phyloP scores from a whole-genome alignment of 2,113 vertebrate genomes.

The Equus przewalskii region DNA sequence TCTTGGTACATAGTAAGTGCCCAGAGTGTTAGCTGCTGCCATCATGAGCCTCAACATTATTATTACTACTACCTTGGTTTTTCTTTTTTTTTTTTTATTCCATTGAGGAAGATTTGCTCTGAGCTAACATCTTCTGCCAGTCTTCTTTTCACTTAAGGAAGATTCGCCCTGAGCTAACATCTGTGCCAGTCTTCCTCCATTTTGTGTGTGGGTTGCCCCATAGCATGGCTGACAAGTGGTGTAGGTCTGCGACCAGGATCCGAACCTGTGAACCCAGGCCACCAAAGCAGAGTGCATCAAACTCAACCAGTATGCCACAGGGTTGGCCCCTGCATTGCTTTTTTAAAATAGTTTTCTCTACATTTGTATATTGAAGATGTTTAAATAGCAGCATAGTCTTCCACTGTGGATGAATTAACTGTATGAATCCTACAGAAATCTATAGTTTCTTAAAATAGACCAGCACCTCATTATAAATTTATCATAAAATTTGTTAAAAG shows the following conservation, averaged over 20 bases:
- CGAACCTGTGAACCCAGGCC: too few relatives aligned
- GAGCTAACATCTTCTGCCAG: too few relatives aligned
- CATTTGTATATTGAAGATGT: slow-evolving; percentile 8
- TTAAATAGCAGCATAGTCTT: not conserved
- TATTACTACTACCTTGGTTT: not conserved
- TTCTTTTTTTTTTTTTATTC: not conserved
- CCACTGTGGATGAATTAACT: not conserved
- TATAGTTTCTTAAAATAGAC: not conserved
- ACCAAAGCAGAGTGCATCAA: too few relatives aligned
- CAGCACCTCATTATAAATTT: not conserved
- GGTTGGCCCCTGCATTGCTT: not conserved
- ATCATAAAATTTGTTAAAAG: not conserved
- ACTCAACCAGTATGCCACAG: too few relatives aligned
- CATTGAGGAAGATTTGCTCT: too few relatives aligned
- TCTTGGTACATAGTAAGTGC: not conserved
- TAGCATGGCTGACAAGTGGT: too few relatives aligned
- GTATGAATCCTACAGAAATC: slow-evolving; percentile 14
- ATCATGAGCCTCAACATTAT: not conserved
- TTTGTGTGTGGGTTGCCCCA: too few relatives aligned
- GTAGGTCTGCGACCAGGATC: too few relatives aligned
- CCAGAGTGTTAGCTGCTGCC: not conserved
- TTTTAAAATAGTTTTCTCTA: not conserved
- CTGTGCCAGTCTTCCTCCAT: too few relatives aligned
- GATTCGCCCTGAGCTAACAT: too few relatives aligned
- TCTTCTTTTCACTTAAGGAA: too few relatives aligned